These are phyloP conservation scores for Microcebus griseorufus DNA, from an alignment of 2,113 vertebrate species.

Conservation along the genomic window DNA sequence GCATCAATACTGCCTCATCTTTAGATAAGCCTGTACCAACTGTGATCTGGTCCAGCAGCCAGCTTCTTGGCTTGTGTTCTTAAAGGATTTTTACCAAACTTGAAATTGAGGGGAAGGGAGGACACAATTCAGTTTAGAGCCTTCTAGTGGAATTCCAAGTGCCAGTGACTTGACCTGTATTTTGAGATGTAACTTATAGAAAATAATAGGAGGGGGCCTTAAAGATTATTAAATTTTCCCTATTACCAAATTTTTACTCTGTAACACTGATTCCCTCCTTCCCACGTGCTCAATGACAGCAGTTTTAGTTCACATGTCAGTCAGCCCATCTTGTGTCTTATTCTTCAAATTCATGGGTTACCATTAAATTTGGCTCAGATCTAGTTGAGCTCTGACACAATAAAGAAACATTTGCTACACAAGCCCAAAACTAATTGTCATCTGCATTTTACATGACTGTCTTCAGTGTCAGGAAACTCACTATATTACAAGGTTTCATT, in stretches of 20 bases:
- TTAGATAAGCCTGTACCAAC: not conserved
- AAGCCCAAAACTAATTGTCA: not conserved
- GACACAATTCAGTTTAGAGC: not conserved
- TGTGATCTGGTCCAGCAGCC: not conserved
- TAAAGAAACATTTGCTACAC: not conserved
- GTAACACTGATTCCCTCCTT: not conserved
- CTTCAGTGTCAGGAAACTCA: not conserved
- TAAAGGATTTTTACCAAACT: not conserved
- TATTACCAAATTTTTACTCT: not conserved
- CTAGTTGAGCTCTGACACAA: not conserved
- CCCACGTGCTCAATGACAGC: not conserved
- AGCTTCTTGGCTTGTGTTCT: not conserved
- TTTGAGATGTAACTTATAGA: not conserved
- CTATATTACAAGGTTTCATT: not conserved
- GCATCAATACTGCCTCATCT: not conserved
- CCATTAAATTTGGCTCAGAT: not conserved
- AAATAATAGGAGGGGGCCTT: not conserved
- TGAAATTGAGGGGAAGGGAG: not conserved
- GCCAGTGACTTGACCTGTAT: not conserved
- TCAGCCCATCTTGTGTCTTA: not conserved
- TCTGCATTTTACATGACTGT: not conserved
- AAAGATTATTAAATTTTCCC: not conserved
- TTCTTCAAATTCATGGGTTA: not conserved
- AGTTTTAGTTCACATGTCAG: not conserved
- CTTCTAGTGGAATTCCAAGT: not conserved